These are phyloP conservation scores for Zophobas atratus DNA, from an alignment of 1,140 invertebrate genomes.

Conservation along the genomic window DNA sequence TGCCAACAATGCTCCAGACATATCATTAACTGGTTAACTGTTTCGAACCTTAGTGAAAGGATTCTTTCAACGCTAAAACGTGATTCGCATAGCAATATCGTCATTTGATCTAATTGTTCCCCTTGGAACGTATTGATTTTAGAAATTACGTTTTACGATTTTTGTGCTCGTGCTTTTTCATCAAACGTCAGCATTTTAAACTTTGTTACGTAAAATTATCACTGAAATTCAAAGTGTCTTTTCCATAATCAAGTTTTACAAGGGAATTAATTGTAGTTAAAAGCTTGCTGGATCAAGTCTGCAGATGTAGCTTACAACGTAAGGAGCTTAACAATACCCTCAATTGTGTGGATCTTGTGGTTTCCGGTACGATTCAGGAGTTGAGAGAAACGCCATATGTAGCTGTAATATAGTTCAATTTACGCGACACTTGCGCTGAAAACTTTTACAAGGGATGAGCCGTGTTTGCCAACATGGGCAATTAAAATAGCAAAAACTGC, in stretches of 20 bases:
- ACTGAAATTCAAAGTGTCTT: neutral
- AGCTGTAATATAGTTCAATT: conserved; percentile 47
- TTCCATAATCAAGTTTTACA: conserved; percentile 43
- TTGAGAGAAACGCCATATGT: conserved; percentile 51
- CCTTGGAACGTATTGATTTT: conserved; percentile 21
- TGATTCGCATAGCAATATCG: conserved; percentile 18
- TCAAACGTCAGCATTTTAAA: conserved; percentile 1
- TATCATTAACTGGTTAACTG: conserved; percentile 9
- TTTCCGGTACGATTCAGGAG: conserved; percentile 52
- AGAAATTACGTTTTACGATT: conserved; percentile 10
- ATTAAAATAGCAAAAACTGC: conserved; percentile 15
- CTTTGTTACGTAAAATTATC: neutral
- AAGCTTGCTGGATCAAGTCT: conserved; percentile 50
- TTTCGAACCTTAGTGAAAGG: conserved; percentile 23
- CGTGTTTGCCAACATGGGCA: conserved; percentile 11
- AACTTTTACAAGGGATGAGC: conserved; percentile 20
- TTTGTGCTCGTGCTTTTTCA: neutral
- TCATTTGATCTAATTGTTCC: conserved; percentile 39
- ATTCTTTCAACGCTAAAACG: conserved; percentile 42
- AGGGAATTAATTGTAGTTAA: conserved; percentile 59
- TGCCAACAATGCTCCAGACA: conserved; percentile 12
- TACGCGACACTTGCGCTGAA: conserved; percentile 51
- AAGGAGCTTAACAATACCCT: conserved; percentile 62
- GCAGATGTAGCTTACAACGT: conserved; percentile 56
- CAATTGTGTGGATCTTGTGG: conserved; percentile 61